Conservation (phyloP, 1,140 invertebrate species). For the Chymomyza costata region DNA sequence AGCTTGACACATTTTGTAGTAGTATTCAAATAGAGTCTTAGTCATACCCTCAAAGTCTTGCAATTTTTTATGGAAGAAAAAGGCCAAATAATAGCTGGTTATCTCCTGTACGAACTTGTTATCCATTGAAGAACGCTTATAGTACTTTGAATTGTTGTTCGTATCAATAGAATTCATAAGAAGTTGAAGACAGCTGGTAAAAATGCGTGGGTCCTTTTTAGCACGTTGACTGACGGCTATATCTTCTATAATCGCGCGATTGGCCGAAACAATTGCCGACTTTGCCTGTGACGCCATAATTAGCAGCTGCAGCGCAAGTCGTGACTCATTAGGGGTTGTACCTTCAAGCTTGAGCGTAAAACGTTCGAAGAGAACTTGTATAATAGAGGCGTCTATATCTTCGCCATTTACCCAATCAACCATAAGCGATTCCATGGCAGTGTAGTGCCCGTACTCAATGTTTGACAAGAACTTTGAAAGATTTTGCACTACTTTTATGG, state of each 20-base stretch:
- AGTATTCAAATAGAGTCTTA: slow-evolving; percentile 58
- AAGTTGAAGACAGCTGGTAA: slow-evolving; percentile 50
- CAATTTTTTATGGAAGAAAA: slow-evolving; percentile 53
- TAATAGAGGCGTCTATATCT: slow-evolving; percentile 77
- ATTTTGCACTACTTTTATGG: slow-evolving; percentile 78
- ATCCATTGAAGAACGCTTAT: slow-evolving; percentile 54
- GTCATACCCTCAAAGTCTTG: slow-evolving; percentile 61
- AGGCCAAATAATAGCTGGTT: slow-evolving; percentile 43
- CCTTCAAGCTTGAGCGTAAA: slow-evolving; percentile 86
- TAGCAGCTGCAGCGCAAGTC: slow-evolving; percentile 83
- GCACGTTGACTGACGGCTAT: slow-evolving; percentile 73
- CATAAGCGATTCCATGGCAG: slow-evolving; percentile 84
- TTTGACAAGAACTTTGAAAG: slow-evolving; percentile 79
- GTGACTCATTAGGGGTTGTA: slow-evolving; percentile 81
- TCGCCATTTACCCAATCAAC: slow-evolving; percentile 80
- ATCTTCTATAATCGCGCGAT: slow-evolving; percentile 77
- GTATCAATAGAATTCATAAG: slow-evolving; percentile 58
- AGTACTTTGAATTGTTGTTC: slow-evolving; percentile 50
- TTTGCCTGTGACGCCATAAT: slow-evolving; percentile 83
- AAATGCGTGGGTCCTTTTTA: slow-evolving; percentile 62
- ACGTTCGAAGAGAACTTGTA: slow-evolving; percentile 87
- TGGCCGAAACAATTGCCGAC: slow-evolving; percentile 77
- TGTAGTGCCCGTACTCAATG: slow-evolving; percentile 79
- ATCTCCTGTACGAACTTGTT: slow-evolving; percentile 45
- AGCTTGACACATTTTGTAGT: slow-evolving; percentile 62